Conservation (phyloP, 2,113 vertebrate genomes). For the Pituophis catenifer region DNA sequence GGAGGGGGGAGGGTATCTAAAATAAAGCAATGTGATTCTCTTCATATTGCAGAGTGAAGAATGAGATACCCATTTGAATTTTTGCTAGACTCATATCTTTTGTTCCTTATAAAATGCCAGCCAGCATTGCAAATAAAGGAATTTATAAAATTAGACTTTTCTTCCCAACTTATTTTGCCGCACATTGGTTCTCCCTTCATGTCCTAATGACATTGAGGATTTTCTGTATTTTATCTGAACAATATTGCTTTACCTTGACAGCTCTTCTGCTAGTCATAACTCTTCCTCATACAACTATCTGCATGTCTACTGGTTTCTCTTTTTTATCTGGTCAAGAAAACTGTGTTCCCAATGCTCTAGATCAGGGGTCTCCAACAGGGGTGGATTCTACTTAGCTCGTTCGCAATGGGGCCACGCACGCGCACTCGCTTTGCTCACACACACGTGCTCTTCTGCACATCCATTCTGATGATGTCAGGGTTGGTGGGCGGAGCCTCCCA, state of each 20-base stretch:
- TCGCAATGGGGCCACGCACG: no score
- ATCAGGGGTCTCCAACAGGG: no score
- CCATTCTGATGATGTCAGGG: no score
- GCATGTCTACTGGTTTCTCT: background rate
- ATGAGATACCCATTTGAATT: background rate
- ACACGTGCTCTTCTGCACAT: no score
- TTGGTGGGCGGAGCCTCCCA: no score
- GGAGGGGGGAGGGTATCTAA: background rate
- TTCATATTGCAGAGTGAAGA: background rate
- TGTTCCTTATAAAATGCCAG: background rate
- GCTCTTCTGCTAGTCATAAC: background rate
- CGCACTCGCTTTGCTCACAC: no score
- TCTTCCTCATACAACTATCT: background rate
- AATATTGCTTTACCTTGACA: background rate
- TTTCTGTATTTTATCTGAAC: background rate
- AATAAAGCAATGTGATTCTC: background rate
- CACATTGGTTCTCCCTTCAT: background rate
- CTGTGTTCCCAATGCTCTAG: background rate
- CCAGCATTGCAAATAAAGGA: background rate
- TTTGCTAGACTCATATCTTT: background rate
- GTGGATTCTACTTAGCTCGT: no score
- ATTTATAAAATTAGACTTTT: background rate
- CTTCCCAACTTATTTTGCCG: background rate
- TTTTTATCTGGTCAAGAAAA: background rate
- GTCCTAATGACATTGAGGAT: background rate